Percentiles rank a stretch among this genome's conserved stretches.
phyloP scores from a whole-genome alignment of 2,797 vertebrate species.

The Clarias platycephalus region DNA sequence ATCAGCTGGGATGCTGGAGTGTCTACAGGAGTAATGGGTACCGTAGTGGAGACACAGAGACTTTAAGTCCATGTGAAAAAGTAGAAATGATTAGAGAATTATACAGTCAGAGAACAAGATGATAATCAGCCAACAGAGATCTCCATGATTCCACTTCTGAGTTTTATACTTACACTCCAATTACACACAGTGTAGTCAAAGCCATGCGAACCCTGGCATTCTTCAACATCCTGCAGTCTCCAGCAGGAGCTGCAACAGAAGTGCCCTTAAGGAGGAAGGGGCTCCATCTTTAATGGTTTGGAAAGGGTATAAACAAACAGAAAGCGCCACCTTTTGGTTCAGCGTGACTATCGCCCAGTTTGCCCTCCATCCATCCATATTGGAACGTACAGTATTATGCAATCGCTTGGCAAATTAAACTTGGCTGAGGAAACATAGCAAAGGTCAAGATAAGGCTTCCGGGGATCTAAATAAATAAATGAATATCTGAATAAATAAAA shows the following conservation, averaged over 20 bases:
- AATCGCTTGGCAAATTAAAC: neutral
- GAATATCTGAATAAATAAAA: slow-evolving; percentile 21
- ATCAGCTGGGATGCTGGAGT: neutral
- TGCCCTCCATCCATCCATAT: neutral
- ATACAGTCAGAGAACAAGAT: neutral
- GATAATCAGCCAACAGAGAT: neutral
- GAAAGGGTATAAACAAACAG: slow-evolving; percentile 35
- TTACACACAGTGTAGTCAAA: neutral
- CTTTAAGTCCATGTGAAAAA: neutral
- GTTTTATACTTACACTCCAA: neutral
- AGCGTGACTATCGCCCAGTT: slow-evolving; percentile 37
- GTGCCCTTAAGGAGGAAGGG: neutral
- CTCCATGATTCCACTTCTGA: neutral
- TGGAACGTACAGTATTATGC: neutral
- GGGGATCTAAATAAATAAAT: neutral
- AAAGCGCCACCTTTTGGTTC: slow-evolving; percentile 50
- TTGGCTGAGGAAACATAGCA: neutral
- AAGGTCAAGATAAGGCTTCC: slow-evolving; percentile 4
- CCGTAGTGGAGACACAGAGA: neutral
- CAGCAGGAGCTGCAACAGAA: neutral
- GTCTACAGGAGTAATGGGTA: slow-evolving; percentile 4
- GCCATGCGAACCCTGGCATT: neutral
- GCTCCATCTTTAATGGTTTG: slow-evolving; percentile 20
- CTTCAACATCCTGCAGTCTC: neutral
- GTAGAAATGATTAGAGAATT: neutral